Evolutionary conservation across 2,888 invertebrate species (phyloP), one percentile per base, ranked within the genome.

Genomic region (Euplagia quadripunctaria): DNA sequence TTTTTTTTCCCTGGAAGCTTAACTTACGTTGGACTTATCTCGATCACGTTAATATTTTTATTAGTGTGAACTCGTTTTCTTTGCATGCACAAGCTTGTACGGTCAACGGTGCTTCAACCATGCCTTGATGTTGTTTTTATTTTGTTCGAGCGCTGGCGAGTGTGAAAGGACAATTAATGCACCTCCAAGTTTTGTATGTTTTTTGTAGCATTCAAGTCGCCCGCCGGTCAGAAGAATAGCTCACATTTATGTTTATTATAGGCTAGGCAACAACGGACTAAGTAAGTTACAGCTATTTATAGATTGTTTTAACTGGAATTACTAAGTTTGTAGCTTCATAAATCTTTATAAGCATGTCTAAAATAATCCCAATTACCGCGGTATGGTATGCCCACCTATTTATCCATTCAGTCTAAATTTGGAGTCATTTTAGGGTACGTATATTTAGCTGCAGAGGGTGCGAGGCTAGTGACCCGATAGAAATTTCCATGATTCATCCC

Each of bases 401-500:
- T 85, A 85, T 82, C 80, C 79, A 79, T 78, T 72, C 84, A 68
- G 81, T 81, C 79, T 89, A 87, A 87, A 86, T 87, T 85, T 86
- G 86, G 82, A 78, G 75, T 75, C 79, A 84, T 90, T 89, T 90
- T 88, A 86, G 91, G 90, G 91, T 86, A 85, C 80, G 84, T 82
- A 92, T 89, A 92, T 92, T 92, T 94, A 94, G 91, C 86, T 86
- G 76, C 81, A 84, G 85, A 86, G 91, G 92, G 92, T 89, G 87
- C 85, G 90, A 88, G 93, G 94, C 92, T 92, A 91, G 88, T 92
- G 94, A 94, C 93, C 94, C 90, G 90, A 89, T 88, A 89, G 88
- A 89, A 90, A 90, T 91, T 91, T 92, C 91, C 92, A 94, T 95
- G 95, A 96, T 94, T 96, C 95, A 96, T 94, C 94, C 92, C 90